Percentiles rank a stretch among this genome's conserved stretches.
Conservation (phyloP, 1,140 invertebrate species). For the Hetaerina americana region DNA sequence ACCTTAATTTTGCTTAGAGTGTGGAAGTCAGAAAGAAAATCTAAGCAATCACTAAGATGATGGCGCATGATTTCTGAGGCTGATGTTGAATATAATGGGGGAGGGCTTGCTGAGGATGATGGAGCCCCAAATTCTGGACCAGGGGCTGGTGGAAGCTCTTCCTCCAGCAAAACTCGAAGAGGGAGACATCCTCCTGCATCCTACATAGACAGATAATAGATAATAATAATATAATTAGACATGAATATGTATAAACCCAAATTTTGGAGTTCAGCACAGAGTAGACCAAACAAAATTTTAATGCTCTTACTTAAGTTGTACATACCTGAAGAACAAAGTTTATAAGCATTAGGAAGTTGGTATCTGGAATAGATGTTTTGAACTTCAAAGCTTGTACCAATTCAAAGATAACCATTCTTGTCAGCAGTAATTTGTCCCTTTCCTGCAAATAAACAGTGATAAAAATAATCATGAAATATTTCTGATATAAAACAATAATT, state of each 20-base stretch:
- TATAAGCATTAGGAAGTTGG: constrained; percentile 84
- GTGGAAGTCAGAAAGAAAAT: constrained; percentile 93
- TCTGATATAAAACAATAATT: no score
- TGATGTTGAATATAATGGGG: constrained; percentile 57
- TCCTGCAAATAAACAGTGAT: constrained; percentile 42
- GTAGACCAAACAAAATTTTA: not conserved
- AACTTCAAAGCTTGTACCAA: constrained; percentile 91
- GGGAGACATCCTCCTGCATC: constrained; percentile 68
- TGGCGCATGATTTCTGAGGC: constrained; percentile 85
- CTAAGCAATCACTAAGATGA: constrained; percentile 85
- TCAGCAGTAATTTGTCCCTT: constrained; percentile 83
- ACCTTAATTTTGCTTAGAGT: constrained; percentile 95
- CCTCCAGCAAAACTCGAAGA: constrained; percentile 41
- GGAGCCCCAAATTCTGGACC: constrained; percentile 22
- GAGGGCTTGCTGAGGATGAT: not conserved
- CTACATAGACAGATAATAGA: constrained; percentile 28
- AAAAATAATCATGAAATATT: no score
- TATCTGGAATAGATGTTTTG: constrained; percentile 83
- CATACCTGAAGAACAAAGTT: constrained; percentile 70
- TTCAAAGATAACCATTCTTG: constrained; percentile 82
- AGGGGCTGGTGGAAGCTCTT: constrained; percentile 21
- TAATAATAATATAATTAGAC: not conserved
- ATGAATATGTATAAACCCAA: not conserved
- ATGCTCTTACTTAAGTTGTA: constrained; percentile 5
- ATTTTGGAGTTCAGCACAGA: not conserved